These are phyloP conservation scores for Chloroclysta siterata DNA, from an alignment of 2,888 invertebrate species.

Conservation along the genomic window DNA sequence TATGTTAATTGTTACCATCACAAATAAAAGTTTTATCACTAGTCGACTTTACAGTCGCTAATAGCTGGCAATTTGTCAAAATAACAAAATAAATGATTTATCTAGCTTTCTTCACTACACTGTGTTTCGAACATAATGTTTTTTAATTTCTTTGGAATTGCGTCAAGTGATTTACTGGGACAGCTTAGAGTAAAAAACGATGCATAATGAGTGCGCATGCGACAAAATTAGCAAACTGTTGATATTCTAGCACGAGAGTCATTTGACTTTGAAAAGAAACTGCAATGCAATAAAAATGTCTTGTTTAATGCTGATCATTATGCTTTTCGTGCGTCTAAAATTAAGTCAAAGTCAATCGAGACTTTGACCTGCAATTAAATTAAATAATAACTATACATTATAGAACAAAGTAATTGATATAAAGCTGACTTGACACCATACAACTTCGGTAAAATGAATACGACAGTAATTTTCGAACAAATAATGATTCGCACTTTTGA, in stretches of 20 bases:
- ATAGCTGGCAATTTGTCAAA: too few species aligned
- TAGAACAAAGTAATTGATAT: too few species aligned
- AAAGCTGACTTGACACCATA: too few species aligned
- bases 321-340: not conserved
- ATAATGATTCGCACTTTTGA: too few species aligned
- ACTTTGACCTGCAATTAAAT: not conserved
- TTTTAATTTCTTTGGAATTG: slow-evolving; percentile 26
- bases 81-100: not conserved
- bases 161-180: slow-evolving; percentile 22
- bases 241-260: slow-evolving; percentile 12
- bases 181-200: slow-evolving; percentile 8
- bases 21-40: too few species aligned
- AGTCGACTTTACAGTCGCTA: too few species aligned
- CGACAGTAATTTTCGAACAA: too few species aligned
- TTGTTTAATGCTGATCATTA: slow-evolving; percentile 2
- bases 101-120: slow-evolving; percentile 3
- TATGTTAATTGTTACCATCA: too few species aligned
- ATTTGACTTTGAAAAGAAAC: slow-evolving; percentile 16
- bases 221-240: slow-evolving; percentile 22
- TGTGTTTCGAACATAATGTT: slow-evolving; percentile 9
- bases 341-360: not conserved
- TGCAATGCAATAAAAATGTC: slow-evolving; percentile 11
- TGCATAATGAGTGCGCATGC: slow-evolving; percentile 21
- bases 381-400: not conserved
- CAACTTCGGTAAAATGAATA: too few species aligned